Evolutionary conservation across 2,888 invertebrate species (phyloP), one percentile per base, ranked within the genome.

Genomic region (Theodoxus fluviatilis): DNA sequence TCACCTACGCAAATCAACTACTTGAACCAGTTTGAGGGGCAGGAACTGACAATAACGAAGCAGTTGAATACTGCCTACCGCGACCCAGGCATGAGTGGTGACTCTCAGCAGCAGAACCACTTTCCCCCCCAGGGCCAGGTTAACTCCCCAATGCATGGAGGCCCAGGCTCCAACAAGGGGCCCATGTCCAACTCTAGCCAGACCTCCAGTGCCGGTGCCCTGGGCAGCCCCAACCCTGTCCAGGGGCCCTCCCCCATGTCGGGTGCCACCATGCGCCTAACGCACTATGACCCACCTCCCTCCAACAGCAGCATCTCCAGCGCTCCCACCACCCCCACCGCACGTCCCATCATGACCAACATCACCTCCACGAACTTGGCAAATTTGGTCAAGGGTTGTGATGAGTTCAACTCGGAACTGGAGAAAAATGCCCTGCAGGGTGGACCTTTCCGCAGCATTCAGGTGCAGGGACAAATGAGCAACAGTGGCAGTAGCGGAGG

Each of bases 1-100:
- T 96, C 96, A 76, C 96, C 96, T 71, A 95, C 96, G 89, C 96
- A 95, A 90, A 95, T 96, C 86, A 95, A 94, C 80, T 96, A 96
- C 90, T 91, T 96, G 84, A 95, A 94, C 90, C 93, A 95, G 81
- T 96, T 96, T 88, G 96, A 96, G 90, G 95, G 95, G 75, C 96
- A 96, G 90, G 96, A 96, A 89, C 89, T 96, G 84, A 96, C 95
- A 80, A 96, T 96, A 89, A 96, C 96, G 86, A 96, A 96, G 88
- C 96, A 96, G 89, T 94, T 95, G 65, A 96, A 96, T 86, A 94
- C 94, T 52, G 94, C 94, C 88, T 87, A 83, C 81, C 83, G 83
- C 76, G 85, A 85, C 75, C 73, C 77, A 55, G 75, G 73, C 33
- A 75, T 75, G 47, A 74, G 79, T 55, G 74, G 73, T 72, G 78